A percentile compares a stretch with the other conserved stretches of the same genome.
Evolutionary conservation across 2,797 vertebrate species (phyloP).

Genomic region (Antennarius maculatus): DNA sequence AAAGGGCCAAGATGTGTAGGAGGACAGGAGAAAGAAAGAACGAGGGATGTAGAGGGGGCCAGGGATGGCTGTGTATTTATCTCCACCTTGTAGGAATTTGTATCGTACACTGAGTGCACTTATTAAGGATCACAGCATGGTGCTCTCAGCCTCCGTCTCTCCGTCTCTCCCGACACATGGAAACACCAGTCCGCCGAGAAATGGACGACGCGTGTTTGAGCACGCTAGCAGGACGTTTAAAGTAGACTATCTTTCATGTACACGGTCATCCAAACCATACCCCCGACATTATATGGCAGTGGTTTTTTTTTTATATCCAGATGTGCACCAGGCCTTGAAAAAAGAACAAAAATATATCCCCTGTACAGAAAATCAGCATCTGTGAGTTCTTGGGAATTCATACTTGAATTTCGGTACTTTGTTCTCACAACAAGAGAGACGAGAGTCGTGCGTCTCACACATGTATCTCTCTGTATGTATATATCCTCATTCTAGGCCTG

Average conservation of each 20-base stretch:
- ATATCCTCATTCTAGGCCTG: too few relatives aligned
- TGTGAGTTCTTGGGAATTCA: constrained; percentile 28
- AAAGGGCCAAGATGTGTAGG: constrained; percentile 81
- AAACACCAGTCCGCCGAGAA: constrained; percentile 16
- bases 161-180: constrained; percentile 4
- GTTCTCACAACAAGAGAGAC: constrained; percentile 20
- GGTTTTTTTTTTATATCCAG: constrained; percentile 27
- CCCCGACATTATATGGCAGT: background rate
- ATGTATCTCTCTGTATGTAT: constrained; percentile 9
- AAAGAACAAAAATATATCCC: constrained; percentile 35
- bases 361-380: constrained; percentile 43
- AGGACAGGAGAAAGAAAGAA: constrained; percentile 77
- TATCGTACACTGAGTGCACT: constrained; percentile 70
- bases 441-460: background rate
- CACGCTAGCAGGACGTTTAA: constrained; percentile 13
- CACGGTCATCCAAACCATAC: constrained; percentile 14
- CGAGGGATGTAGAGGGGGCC: constrained; percentile 53
- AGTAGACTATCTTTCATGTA: constrained; percentile 3
- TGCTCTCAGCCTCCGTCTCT: constrained; percentile 11
- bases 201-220: constrained; percentile 8
- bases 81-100: constrained; percentile 76
- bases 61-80: constrained; percentile 69
- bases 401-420: constrained; percentile 39
- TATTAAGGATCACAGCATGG: constrained; percentile 71
- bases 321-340: constrained; percentile 34